Evolutionary conservation across 2,888 invertebrate genomes (phyloP).

Genomic region (Amblyteles armatorius): DNA sequence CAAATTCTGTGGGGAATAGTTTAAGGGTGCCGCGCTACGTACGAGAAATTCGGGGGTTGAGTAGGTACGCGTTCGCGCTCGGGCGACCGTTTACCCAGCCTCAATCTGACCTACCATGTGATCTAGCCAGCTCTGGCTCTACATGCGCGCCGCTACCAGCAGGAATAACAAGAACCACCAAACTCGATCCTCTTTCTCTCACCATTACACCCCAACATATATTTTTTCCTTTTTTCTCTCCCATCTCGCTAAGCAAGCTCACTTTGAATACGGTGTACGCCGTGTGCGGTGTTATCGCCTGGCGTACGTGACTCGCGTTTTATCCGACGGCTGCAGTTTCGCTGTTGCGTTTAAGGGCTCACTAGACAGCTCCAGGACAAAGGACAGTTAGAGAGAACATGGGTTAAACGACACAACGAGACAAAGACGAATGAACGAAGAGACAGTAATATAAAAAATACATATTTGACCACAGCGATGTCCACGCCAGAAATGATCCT

Average conservation of each 20-base stretch:
- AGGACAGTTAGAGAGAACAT: constrained; percentile 54
- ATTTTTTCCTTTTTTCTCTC: constrained; percentile 33
- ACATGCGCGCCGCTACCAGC: constrained; percentile 52
- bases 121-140: constrained; percentile 71
- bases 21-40: constrained; percentile 60
- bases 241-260: constrained; percentile 47
- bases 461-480: constrained; percentile 17
- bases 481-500: constrained; percentile 14
- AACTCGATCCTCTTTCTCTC: constrained; percentile 70
- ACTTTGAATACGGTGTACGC: constrained; percentile 65
- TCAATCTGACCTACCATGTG: constrained; percentile 79
- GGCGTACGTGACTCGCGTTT: constrained; percentile 80
- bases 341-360: constrained; percentile 56
- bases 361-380: constrained; percentile 40
- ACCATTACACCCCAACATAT: constrained; percentile 70
- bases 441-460: neutral
- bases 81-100: constrained; percentile 80
- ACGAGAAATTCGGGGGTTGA: constrained; percentile 47
- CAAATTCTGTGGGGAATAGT: constrained; percentile 57
- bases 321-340: constrained; percentile 70
- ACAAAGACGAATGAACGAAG: neutral
- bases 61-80: constrained; percentile 65
- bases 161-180: constrained; percentile 56
- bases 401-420: constrained; percentile 27
- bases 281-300: constrained; percentile 77